Percentiles rank a stretch among this genome's conserved stretches.
These are phyloP conservation scores for Epinotia brunnichana DNA, from an alignment of 2,888 invertebrate genomes.

Conservation along the genomic window DNA sequence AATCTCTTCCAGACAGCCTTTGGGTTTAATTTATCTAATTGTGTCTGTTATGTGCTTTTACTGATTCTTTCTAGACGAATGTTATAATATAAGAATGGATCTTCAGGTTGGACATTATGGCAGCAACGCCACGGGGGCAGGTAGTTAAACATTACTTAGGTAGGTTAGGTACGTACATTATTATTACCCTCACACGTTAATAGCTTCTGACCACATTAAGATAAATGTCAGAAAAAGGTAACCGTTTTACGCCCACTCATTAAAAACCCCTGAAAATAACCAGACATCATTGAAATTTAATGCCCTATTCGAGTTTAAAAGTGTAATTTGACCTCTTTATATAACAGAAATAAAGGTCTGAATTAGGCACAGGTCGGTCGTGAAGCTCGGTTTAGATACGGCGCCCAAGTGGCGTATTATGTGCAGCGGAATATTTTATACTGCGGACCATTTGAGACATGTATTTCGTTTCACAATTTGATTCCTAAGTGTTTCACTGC, in stretches of 20 bases:
- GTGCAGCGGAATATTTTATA: slow-evolving; percentile 19
- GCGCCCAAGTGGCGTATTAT: slow-evolving; percentile 36
- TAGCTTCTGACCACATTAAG: slow-evolving; percentile 26
- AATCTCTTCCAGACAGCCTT: no score
- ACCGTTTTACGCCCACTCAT: slow-evolving; percentile 33
- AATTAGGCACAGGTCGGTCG: slow-evolving; percentile 38
- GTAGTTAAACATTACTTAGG: background rate
- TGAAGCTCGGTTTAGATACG: slow-evolving; percentile 7
- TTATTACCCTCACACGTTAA: no score
- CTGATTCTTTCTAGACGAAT: no score
- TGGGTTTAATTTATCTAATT: no score
- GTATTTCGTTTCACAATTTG: background rate
- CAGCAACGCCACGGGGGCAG: no score
- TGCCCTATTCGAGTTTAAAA: slow-evolving; percentile 34
- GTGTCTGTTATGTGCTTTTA: no score
- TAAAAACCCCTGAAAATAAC: slow-evolving; percentile 30
- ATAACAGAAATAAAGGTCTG: slow-evolving; percentile 34
- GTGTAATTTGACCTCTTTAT: slow-evolving; percentile 37
- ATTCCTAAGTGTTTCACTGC: background rate
- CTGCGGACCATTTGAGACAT: no score
- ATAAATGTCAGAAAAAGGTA: slow-evolving; percentile 39
- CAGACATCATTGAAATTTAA: slow-evolving; percentile 39
- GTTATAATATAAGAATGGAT: no score
- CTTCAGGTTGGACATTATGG: no score
- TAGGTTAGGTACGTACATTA: no score